These are phyloP conservation scores for Vespertilio murinus DNA, from an alignment of 2,797 vertebrate species.

Conservation along the genomic window DNA sequence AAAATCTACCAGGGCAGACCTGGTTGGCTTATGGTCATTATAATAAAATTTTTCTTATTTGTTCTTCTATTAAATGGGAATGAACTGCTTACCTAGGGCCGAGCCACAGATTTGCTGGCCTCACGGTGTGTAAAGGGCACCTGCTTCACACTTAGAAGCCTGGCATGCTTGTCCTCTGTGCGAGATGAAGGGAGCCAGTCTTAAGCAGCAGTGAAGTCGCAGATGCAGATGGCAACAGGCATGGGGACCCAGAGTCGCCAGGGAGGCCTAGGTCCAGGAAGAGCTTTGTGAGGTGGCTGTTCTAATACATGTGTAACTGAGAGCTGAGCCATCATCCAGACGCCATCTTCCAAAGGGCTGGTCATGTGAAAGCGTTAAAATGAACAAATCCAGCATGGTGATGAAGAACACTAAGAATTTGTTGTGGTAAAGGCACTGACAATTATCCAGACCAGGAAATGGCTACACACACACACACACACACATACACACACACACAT, in stretches of 20 bases:
- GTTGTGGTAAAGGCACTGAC: neutral
- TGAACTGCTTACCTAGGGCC: neutral
- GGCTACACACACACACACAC: rapidly evolving
- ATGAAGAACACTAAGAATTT: neutral
- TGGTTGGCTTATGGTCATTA: neutral
- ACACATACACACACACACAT: rapidly evolving
- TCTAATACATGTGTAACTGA: neutral
- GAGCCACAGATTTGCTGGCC: neutral
- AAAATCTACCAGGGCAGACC: neutral
- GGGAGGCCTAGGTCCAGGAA: rapidly evolving
- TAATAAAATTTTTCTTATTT: neutral
- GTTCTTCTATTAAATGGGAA: neutral
- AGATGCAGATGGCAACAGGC: neutral
- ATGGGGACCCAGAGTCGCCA: rapidly evolving
- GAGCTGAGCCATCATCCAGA: neutral
- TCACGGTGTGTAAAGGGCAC: neutral
- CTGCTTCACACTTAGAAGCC: neutral
- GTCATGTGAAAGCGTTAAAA: rapidly evolving
- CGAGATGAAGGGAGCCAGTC: neutral
- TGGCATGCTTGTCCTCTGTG: neutral
- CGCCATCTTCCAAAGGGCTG: too few species aligned
- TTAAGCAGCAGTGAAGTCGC: neutral
- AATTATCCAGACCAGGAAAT: rapidly evolving
- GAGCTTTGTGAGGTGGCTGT: neutral
- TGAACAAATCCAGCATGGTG: rapidly evolving